Base-by-base conservation (phyloP, 2,113 vertebrate genomes). In the Stercorarius parasiticus region DNA sequence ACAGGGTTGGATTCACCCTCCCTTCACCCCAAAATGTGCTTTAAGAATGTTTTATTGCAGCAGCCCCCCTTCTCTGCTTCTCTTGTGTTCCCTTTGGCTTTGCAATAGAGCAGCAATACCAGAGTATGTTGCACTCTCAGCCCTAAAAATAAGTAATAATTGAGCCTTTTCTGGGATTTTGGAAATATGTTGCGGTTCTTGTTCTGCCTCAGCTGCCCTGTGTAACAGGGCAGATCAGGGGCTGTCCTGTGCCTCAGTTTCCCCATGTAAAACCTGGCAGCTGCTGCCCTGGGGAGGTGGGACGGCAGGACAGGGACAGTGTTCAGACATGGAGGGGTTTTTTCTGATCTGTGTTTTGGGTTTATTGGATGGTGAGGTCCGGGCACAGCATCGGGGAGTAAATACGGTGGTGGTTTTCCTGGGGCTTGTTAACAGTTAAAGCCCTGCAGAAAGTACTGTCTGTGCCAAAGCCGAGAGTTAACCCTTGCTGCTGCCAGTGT, bases 311-410 rank as follows among this genome's bases (percentile, higher is more conserved):
- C 1, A 1, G 69, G 40, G 21, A 64, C 73, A 65, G 59, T 0
- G 0, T 0, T n/a, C 8, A 7, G 76, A 12, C 69, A 12, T 0
- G 1, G 71, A 43, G 3, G 3, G 6, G 2, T 6, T 38, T 1
- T 45, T 49, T 21, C 21, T 69, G 79, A 6, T 26, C 27, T 30
- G 15, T 13, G 6, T 13, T 87, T 85, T 2, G 21, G 45, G 5
- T 64, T 66, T 71, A 6, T 30, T 73, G n/a, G 15, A 25, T 49
- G 30, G 70, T 34, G 74, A 43, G 82, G 30, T 42, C 29, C 3
- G 3, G 6, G 32, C 43, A 9, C 22, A 4, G 29, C 4, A 32
- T 3, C 36, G 36, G 10, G 22, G 23, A 43, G 7, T 34, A 71
- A 71, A 29, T 0, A 3, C 0, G 0, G 1, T 0, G 17, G 4